These are phyloP conservation scores for Stegodyphus dumicola DNA, from an alignment of 1,140 invertebrate genomes.

Conservation along the genomic window DNA sequence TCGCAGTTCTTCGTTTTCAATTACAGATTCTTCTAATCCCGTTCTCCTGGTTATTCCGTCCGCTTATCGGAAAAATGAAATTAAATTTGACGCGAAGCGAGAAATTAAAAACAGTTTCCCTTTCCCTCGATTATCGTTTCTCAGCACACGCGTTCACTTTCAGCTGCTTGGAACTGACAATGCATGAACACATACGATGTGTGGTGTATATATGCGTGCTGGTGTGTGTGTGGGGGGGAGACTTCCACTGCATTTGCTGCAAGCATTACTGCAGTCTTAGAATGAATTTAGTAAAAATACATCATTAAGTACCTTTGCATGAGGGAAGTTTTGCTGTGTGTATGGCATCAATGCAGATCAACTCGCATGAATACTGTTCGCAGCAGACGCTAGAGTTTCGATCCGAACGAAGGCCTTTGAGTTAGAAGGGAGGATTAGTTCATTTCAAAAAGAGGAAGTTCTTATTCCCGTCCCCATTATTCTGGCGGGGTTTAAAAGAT, in stretches of 20 bases:
- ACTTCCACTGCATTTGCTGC: neutral
- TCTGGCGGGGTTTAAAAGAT: no score
- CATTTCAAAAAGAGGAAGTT: no score
- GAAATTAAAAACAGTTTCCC: constrained; percentile 49
- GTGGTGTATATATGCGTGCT: no score
- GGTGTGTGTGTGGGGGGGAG: neutral
- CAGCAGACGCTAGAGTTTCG: no score
- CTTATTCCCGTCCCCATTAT: no score
- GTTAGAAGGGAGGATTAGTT: no score
- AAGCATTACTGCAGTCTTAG: neutral
- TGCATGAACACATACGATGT: neutral
- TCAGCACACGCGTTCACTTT: constrained; percentile 13
- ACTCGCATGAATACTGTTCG: neutral
- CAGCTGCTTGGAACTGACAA: constrained; percentile 14
- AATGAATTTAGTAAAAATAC: neutral
- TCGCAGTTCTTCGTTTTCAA: constrained; percentile 58
- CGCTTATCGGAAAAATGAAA: constrained; percentile 60
- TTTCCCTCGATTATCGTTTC: constrained; percentile 30
- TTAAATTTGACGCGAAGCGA: constrained; percentile 56
- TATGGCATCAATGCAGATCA: neutral
- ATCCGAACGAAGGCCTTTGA: no score
- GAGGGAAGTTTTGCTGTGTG: neutral
- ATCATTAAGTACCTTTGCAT: neutral
- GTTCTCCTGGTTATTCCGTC: neutral
- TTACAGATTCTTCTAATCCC: constrained; percentile 41